These are phyloP conservation scores for Protosalanx chinensis DNA, from an alignment of 2,797 vertebrate genomes.

Conservation along the genomic window DNA sequence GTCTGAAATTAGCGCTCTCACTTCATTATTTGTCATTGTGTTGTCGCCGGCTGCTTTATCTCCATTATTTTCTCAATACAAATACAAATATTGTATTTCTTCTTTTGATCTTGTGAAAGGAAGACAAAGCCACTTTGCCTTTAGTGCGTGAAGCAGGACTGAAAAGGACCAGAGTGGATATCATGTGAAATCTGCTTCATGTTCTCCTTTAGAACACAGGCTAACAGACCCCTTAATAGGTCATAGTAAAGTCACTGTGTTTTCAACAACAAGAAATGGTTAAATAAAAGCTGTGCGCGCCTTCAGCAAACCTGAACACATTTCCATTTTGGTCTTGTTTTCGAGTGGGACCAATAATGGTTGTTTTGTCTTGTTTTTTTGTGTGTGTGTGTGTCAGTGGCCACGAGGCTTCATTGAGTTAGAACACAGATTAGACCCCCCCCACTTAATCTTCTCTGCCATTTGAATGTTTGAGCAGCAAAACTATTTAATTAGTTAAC, in stretches of 20 bases:
- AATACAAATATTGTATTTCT: too few relatives aligned
- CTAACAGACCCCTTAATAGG: too few relatives aligned
- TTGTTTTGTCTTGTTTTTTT: conserved; percentile 38
- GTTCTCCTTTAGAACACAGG: too few relatives aligned
- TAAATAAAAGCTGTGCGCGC: too few relatives aligned
- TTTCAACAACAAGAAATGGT: too few relatives aligned
- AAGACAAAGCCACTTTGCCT: conserved; percentile 12
- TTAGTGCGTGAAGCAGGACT: conserved; percentile 32
- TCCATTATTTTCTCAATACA: conserved; percentile 48
- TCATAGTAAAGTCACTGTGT: too few relatives aligned
- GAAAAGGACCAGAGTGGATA: conserved; percentile 27
- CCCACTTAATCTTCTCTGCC: conserved; percentile 37
- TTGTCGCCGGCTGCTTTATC: conserved; percentile 53
- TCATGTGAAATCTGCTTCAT: conserved; percentile 27
- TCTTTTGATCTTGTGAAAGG: background rate
- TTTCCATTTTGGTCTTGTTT: conserved; percentile 57
- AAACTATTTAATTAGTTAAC: conserved; percentile 71
- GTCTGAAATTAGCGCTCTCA: conserved; percentile 70
- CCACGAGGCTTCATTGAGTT: conserved; percentile 59
- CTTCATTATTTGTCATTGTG: conserved; percentile 70
- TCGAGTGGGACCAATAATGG: conserved; percentile 65
- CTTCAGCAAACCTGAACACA: conserved; percentile 31
- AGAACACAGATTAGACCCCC: conserved; percentile 64
- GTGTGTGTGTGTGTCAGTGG: conserved; percentile 45
- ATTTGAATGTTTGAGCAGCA: background rate